These are phyloP conservation scores for Meda fulgida DNA, from an alignment of 2,797 vertebrate species.

Conservation along the genomic window DNA sequence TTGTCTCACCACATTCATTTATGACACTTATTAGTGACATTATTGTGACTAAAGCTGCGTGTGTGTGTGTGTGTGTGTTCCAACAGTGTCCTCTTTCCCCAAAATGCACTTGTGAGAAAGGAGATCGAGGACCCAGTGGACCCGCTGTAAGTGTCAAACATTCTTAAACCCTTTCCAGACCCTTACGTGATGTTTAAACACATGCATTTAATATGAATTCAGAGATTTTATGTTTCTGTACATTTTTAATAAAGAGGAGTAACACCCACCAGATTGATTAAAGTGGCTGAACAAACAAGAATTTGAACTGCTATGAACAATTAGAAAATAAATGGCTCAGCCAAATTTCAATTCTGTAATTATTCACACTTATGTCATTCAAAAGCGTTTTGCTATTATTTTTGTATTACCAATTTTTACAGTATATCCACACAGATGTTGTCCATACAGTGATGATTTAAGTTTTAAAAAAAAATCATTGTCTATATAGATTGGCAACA, in stretches of 20 bases:
- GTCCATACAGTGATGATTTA: neutral
- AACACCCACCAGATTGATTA: neutral
- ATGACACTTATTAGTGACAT: neutral
- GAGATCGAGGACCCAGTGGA: slow-evolving; percentile 83
- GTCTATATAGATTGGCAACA: neutral
- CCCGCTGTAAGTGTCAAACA: slow-evolving; percentile 81
- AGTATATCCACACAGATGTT: neutral
- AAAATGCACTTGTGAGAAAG: slow-evolving; percentile 86
- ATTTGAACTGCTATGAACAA: neutral
- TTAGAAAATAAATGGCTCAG: neutral
- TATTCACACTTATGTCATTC: neutral
- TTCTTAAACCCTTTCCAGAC: neutral
- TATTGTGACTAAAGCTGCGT: neutral
- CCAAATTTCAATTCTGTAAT: neutral
- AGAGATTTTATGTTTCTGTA: neutral
- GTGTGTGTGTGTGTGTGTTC: slow-evolving; percentile 53
- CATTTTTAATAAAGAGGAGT: neutral
- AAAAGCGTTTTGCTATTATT: neutral
- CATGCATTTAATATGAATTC: neutral
- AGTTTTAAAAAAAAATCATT: neutral
- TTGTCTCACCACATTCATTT: neutral
- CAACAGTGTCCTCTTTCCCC: slow-evolving; percentile 81
- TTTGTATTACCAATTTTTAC: neutral
- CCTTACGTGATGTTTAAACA: neutral
- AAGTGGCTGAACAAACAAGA: neutral